Base-by-base conservation (phyloP, 2,888 invertebrate species). In the Drosophila sordidula region DNA sequence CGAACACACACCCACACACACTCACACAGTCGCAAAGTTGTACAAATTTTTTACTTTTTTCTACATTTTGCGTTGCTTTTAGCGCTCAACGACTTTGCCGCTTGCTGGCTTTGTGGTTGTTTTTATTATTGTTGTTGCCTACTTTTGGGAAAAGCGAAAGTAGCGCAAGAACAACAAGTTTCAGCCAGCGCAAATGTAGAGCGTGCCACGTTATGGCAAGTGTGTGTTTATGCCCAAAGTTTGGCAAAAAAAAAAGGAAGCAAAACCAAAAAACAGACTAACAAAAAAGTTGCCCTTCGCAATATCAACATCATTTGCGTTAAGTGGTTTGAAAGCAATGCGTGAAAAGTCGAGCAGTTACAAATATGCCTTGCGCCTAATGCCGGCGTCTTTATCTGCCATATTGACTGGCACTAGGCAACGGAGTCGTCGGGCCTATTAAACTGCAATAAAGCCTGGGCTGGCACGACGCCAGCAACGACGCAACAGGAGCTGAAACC, bases 271-370 rank as follows among this genome's bases (percentile, higher is more conserved):
- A 12, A 42, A 59, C 46, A 32, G 44, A 38, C 54, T n/a, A 57
- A 51, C 26, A 64, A 62, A 52, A 63, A 82, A 86, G 83, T 83
- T 76, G 47, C 61, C 66, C 73, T 57, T 57, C 56, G 70, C 87
- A 77, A 70, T 86, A 83, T 88, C 78, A 89, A 89, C 89, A 84
- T 84, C 70, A 84, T 89, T 89, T 84, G 85, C 85, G 83, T 84
- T 89, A 87, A 84, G 86, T 86, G 86, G 78, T 70, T 77, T 66
- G 70, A 71, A 79, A 70, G 77, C 69, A 79, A 84, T 83, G 81
- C 75, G 87, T 59, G 64, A 76, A 77, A 82, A 79, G 68, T 78
- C 67, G 67, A 74, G 42, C 77, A 72, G 82, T 86, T 87, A 75
- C 75, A 73, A 73, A 80, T 85, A 72, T 76, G 68, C 69, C 61